Evolutionary conservation across 2,888 invertebrate species (phyloP).

Genomic region (Seladonia tumulorum): DNA sequence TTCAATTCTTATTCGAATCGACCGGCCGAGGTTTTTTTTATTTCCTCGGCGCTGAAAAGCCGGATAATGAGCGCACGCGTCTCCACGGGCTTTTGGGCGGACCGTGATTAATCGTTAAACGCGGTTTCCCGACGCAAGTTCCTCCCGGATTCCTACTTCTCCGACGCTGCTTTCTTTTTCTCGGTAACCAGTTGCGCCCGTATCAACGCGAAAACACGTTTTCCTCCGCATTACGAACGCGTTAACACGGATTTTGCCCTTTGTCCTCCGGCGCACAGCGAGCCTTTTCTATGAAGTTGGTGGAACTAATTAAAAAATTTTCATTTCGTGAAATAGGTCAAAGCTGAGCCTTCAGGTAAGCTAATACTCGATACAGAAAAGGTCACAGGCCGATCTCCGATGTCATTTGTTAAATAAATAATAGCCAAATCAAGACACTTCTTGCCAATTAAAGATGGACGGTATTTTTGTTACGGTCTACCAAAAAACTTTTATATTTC

Average conservation of each 20-base stretch:
- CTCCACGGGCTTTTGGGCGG: slow-evolving; percentile 17
- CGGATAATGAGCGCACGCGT: slow-evolving; percentile 61
- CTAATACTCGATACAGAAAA: neutral
- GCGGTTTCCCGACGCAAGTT: slow-evolving; percentile 35
- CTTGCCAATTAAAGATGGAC: too few species aligned
- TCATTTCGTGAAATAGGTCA: neutral
- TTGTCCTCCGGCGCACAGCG: neutral
- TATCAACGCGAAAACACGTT: slow-evolving; percentile 9
- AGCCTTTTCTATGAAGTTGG: neutral
- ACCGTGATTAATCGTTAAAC: slow-evolving; percentile 44
- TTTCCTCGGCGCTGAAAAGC: slow-evolving; percentile 49
- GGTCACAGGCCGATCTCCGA: too few species aligned
- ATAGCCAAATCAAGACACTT: too few species aligned
- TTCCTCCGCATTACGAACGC: neutral
- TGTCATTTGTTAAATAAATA: too few species aligned
- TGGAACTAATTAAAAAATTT: neutral
- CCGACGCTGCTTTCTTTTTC: neutral
- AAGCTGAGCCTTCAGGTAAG: neutral
- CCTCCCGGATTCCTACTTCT: slow-evolving; percentile 16
- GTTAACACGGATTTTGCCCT: neutral
- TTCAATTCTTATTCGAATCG: neutral
- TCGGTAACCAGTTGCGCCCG: neutral
- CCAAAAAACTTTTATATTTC: too few species aligned
- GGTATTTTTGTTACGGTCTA: too few species aligned
- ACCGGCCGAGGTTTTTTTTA: slow-evolving; percentile 16